These are phyloP conservation scores for Alexandromys fortis DNA, from an alignment of 2,113 vertebrate genomes.

Conservation along the genomic window DNA sequence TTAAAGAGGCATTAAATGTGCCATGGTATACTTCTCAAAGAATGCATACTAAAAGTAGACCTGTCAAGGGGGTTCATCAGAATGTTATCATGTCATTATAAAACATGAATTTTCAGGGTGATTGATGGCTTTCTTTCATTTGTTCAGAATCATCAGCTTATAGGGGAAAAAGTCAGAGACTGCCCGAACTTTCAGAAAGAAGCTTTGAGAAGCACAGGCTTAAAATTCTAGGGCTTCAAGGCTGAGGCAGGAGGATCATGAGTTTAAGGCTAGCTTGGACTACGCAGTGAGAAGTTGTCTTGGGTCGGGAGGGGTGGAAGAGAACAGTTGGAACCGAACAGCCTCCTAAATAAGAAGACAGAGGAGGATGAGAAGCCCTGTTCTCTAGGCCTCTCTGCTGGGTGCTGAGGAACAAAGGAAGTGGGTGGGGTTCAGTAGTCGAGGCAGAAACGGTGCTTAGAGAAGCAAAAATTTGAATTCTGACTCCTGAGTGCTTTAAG, in stretches of 20 bases:
- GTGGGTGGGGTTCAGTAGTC: neutral
- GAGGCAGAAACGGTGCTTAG: neutral
- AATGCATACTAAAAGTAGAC: constrained; percentile 27
- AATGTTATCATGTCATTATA: constrained; percentile 43
- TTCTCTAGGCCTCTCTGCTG: neutral
- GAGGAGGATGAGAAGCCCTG: neutral
- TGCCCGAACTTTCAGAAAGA: constrained; percentile 9
- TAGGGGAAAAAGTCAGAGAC: neutral
- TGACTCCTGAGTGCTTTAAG: neutral
- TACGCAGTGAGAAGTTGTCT: neutral
- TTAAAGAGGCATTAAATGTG: constrained; percentile 30
- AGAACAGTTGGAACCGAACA: neutral
- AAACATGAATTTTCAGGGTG: constrained; percentile 49
- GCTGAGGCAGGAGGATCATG: neutral
- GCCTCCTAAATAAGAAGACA: neutral
- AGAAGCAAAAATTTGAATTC: constrained; percentile 20
- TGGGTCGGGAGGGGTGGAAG: too few relatives aligned
- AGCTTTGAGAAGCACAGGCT: neutral
- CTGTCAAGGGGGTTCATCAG: constrained; percentile 20
- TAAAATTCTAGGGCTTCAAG: neutral
- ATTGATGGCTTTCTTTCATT: constrained; percentile 40
- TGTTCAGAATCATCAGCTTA: neutral
- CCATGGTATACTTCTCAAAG: constrained; percentile 32
- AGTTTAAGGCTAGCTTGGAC: neutral
- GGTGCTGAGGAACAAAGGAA: neutral